Conservation (phyloP, 2,888 invertebrate species). For the Megastigmus dorsalis region DNA sequence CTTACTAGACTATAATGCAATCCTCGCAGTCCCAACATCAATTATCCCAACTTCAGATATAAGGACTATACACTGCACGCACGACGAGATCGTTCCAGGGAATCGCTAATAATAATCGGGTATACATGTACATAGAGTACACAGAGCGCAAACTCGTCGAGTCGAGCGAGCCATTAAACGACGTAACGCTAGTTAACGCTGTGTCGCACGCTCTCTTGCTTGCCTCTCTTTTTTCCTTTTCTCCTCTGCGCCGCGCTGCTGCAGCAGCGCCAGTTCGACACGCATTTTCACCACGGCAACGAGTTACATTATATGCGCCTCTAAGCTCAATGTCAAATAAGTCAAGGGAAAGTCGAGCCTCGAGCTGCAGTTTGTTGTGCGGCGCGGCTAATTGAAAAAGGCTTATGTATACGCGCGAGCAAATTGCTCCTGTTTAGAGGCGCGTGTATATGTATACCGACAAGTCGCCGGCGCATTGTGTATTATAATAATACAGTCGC, state of each 20-base stretch:
- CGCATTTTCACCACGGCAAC: constrained; percentile 25
- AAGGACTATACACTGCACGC: too few species aligned
- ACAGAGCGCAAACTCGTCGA: neutral
- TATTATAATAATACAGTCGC: too few species aligned
- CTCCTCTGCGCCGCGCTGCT: neutral
- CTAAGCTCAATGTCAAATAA: constrained; percentile 43
- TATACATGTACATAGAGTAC: too few species aligned
- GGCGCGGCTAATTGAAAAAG: constrained; percentile 25
- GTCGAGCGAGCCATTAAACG: neutral
- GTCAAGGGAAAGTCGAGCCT: constrained; percentile 43
- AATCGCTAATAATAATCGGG: constrained; percentile 14
- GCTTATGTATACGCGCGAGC: neutral
- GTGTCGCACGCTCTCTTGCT: neutral
- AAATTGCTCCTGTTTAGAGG: constrained; percentile 7
- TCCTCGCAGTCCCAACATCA: too few species aligned
- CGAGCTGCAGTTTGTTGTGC: too few species aligned
- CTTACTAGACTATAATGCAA: too few species aligned
- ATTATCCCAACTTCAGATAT: too few species aligned
- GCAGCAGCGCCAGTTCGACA: neutral
- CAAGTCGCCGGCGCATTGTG: too few species aligned
- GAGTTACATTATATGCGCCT: neutral
- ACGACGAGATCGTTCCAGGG: too few species aligned
- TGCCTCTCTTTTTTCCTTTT: neutral
- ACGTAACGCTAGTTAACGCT: constrained; percentile 20
- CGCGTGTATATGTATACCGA: neutral